A percentile compares a stretch with the other conserved stretches of the same genome.
Conservation (phyloP, 2,113 vertebrate genomes). For the Upupa epops region DNA sequence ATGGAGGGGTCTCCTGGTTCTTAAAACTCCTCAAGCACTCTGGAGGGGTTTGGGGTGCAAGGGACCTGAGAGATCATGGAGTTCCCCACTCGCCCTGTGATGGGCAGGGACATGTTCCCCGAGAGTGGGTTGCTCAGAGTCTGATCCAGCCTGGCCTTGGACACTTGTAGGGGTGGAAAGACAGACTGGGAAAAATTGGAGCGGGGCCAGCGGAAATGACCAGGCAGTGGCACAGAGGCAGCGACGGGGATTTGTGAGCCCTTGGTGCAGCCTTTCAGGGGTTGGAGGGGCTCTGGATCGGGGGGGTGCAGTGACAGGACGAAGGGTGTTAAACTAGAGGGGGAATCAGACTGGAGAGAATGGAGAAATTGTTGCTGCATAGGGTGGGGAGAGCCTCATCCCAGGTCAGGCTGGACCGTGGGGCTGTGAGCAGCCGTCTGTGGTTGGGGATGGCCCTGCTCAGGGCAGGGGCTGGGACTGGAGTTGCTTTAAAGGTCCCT, state of each 20-base stretch:
- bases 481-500: not conserved
- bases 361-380: not conserved
- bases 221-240: too few relatives aligned
- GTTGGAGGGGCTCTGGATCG: not conserved
- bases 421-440: not conserved
- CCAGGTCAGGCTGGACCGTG: not conserved
- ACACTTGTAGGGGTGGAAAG: too few relatives aligned
- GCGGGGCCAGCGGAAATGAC: not conserved
- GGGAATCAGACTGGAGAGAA: not conserved
- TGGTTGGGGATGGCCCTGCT: not conserved
- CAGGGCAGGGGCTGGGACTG: not conserved
- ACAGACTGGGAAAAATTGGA: too few relatives aligned
- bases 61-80: too few relatives aligned
- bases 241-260: not conserved
- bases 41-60: too few relatives aligned
- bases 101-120: too few relatives aligned
- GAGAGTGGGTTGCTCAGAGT: too few relatives aligned
- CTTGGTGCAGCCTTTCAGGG: not conserved
- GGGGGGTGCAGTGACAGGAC: not conserved
- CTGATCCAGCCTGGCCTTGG: too few relatives aligned
- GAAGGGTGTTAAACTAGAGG: not conserved
- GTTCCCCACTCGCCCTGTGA: too few relatives aligned
- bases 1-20: rapidly evolving
- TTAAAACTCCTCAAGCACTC: not conserved
- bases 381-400: not conserved